Base-by-base conservation (phyloP, 2,113 vertebrate species). In the Ciconia boyciana region DNA sequence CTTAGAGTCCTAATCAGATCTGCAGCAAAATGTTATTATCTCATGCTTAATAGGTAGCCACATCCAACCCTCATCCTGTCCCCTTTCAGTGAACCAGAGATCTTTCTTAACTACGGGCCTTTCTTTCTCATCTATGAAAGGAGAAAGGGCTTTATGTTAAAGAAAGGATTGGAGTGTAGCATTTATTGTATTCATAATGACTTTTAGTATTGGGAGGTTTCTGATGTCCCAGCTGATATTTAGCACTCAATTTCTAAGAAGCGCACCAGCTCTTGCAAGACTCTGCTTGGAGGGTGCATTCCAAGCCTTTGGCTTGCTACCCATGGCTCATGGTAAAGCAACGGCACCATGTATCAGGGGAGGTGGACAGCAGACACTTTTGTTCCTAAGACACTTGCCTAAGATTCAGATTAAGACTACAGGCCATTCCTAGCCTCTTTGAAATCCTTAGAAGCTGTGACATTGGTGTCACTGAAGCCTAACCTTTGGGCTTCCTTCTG, bases 11-110 rank as follows among this genome's bases (percentile, higher is more conserved):
- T 94, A 92, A 96, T 90, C 51, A 84, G 61, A 95, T 94, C 68
- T 81, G 55, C 69, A 90, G 57, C 26, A 77, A 94, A 96, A 92
- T 89, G 31, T 65, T 90, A 80, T 95, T 94, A 90, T 60, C 55
- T 75, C 21, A 48, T 90, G 76, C 90, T 86, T 78, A 87, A 78
- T 90, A 75, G 29, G 65, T 87, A 95, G 39, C 9, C 48, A 75
- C 14, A 81, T 93, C 16, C 51, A 92, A 55, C 9, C 7, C 44
- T 94, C 46, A 68, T 89, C 87, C 60, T 95, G 64, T 89, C 52
- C 58, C 39, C 75, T 80, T 58, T 44, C 60, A 68, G 28, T 89
- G 80, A 90, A 78, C 39, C 60, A 76, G 39, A 81, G 21, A 76
- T 68, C 32, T n/a, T 68, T 76, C 83, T 84, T 44, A 77, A 69